Evolutionary conservation across 2,113 vertebrate species (phyloP), one percentile per base, ranked within the genome.

Genomic region (Cyanocitta stelleri): DNA sequence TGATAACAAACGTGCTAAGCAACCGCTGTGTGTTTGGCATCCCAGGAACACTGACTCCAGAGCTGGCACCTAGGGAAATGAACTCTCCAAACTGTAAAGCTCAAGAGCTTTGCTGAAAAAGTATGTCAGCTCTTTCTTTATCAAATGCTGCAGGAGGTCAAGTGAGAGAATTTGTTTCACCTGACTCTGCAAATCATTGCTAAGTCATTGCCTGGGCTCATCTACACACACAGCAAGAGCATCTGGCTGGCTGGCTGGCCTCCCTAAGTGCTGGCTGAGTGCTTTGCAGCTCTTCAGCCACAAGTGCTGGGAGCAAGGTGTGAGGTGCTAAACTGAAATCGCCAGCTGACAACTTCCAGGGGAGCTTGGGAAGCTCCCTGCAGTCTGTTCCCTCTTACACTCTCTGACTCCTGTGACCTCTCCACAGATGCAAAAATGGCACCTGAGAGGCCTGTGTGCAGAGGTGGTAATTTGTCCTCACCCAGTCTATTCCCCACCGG

Each of bases 391-490:
- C 85, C 37, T 92, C 74, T 91, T 80, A 89, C 87, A 87, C 37
- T 86, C 71, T 35, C 83, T 93, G 83, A 81, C 77, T 92, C 54
- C 58, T 13, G 14, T 35, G 88, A 91, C 90, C 88, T 79, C 79
- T 94, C 66, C 75, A 51, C 88, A 96, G 90, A 96, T 88, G 97
- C 48, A 24, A 91, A 92, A 97, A 97, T 93, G 95, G 96, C 85
- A 96, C 95, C 62, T 84, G 85, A 95, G 87, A 93, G 94, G 87
- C 80, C 91, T 92, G 68, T 85, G 88, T 77, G 88, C 76, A 87
- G 90, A 93, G 89, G 56, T 92, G 96, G 94, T 94, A 94, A 96
- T 96, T 92, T 93, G 92, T 90, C 94, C 90, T 95, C 97, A 96
- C 93, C 80, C 91, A 85, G 84, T 80, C 81, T 95, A 87, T 96